Percentiles rank a stretch among this genome's conserved stretches.
Conservation (phyloP, 2,888 invertebrate species). For the Uloborus plumipes region DNA sequence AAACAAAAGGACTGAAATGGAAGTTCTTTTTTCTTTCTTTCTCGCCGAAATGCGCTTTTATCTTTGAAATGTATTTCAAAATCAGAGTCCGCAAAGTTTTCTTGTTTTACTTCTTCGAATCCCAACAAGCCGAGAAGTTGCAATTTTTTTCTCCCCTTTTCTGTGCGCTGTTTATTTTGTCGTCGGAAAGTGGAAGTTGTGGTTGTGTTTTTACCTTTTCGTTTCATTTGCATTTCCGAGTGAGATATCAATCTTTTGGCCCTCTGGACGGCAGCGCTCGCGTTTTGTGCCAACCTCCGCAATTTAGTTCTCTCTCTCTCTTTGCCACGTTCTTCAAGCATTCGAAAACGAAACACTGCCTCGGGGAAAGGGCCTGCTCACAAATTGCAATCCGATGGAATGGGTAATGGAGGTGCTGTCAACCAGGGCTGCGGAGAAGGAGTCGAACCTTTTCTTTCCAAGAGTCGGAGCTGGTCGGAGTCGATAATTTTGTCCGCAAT, state of each 20-base stretch:
- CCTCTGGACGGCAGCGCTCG: constrained; percentile 12
- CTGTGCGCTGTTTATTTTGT: background rate
- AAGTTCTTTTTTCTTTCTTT: constrained; percentile 15
- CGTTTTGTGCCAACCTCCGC: constrained; percentile 28
- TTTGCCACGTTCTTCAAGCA: no score
- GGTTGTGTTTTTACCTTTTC: constrained; percentile 55
- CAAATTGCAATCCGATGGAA: constrained; percentile 9
- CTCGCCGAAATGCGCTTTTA: constrained; percentile 35
- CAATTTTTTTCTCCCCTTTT: constrained; percentile 12
- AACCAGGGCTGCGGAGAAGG: no score
- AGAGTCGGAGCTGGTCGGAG: no score
- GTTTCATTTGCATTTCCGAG: constrained; percentile 62
- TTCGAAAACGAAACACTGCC: no score
- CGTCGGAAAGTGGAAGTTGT: constrained; percentile 41
- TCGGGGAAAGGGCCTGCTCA: constrained; percentile 10
- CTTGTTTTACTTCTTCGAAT: background rate
- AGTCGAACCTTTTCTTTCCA: no score
- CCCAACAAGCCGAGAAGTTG: background rate
- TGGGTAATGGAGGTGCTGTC: no score
- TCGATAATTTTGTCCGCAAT: no score
- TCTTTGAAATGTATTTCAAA: constrained; percentile 31
- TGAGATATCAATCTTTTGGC: constrained; percentile 61
- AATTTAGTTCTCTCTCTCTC: constrained; percentile 22
- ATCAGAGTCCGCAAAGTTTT: constrained; percentile 26
- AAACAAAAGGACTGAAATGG: background rate